A percentile compares a stretch with the other conserved stretches of the same genome.
These are phyloP conservation scores for Liparis tanakae DNA, from an alignment of 2,797 vertebrate species.

Conservation along the genomic window DNA sequence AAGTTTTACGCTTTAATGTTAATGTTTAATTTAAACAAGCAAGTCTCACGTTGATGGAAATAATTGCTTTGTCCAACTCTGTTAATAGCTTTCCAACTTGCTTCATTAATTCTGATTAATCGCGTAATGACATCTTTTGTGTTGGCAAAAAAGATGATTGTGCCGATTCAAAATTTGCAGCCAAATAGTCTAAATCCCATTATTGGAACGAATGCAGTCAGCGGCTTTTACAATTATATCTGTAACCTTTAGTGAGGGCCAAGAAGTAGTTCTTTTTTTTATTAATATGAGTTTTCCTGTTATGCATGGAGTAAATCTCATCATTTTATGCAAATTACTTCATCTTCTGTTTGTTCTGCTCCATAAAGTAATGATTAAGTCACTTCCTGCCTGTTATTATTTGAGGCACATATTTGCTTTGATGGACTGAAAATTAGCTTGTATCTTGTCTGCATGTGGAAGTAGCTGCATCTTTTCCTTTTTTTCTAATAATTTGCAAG, in stretches of 20 bases:
- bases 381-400: constrained; percentile 56
- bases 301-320: constrained; percentile 73
- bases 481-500: constrained; percentile 41
- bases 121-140: constrained; percentile 46
- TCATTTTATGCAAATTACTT: constrained; percentile 81
- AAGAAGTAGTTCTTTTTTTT: constrained; percentile 51
- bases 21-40: constrained; percentile 30
- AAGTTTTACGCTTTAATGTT: constrained; percentile 34
- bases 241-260: constrained; percentile 45
- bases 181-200: constrained; percentile 53
- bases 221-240: constrained; percentile 53
- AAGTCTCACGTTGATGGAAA: constrained; percentile 38
- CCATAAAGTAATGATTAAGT: constrained; percentile 73
- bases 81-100: constrained; percentile 43
- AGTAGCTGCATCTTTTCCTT: neutral
- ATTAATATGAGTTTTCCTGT: constrained; percentile 63
- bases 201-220: constrained; percentile 39
- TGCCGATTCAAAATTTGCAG: constrained; percentile 30
- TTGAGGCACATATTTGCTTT: constrained; percentile 50
- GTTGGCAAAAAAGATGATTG: constrained; percentile 51
- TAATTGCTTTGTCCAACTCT: constrained; percentile 28
- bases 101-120: constrained; percentile 65
- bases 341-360: constrained; percentile 73
- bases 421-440: constrained; percentile 52
- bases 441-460: constrained; percentile 17